Evolutionary conservation across 2,797 vertebrate genomes (phyloP).

Genomic region (Anguilla pacifica): DNA sequence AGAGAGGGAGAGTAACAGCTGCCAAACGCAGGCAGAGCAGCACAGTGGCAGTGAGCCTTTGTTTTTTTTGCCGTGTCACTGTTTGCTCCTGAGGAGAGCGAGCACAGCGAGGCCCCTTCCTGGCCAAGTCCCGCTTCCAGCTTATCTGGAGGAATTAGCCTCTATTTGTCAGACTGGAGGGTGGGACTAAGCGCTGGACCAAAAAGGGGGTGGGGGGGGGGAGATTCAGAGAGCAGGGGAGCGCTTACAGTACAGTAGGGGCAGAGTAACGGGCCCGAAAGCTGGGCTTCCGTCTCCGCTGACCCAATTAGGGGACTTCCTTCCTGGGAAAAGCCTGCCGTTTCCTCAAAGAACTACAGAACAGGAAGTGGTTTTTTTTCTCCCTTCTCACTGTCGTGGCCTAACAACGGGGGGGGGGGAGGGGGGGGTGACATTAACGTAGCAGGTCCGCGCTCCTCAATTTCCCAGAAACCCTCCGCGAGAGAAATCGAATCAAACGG

Average conservation of each 20-base stretch:
- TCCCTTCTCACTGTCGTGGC: too few species aligned
- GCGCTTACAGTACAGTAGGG: not conserved
- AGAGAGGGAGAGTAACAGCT: not conserved
- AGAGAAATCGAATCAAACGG: not conserved
- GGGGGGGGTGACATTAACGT: not conserved
- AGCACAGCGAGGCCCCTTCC: not conserved
- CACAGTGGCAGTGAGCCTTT: not conserved
- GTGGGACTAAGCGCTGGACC: not conserved
- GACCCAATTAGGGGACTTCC: slow-evolving; percentile 17
- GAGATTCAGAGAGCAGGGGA: not conserved
- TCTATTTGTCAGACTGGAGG: not conserved
- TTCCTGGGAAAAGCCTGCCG: not conserved
- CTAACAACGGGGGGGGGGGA: too few species aligned
- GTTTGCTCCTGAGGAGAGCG: not conserved
- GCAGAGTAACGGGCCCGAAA: not conserved
- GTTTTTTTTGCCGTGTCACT: slow-evolving; percentile 2
- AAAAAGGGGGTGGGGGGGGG: not conserved
- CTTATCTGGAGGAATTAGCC: slow-evolving; percentile 2
- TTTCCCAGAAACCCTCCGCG: not conserved
- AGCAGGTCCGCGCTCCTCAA: not conserved
- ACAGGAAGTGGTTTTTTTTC: too few species aligned
- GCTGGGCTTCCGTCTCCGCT: not conserved
- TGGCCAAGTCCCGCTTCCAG: not conserved
- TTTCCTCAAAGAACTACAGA: not conserved
- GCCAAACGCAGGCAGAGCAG: not conserved